Conservation (phyloP, 2,888 invertebrate species). For the Hirtodrosophila cameraria region DNA sequence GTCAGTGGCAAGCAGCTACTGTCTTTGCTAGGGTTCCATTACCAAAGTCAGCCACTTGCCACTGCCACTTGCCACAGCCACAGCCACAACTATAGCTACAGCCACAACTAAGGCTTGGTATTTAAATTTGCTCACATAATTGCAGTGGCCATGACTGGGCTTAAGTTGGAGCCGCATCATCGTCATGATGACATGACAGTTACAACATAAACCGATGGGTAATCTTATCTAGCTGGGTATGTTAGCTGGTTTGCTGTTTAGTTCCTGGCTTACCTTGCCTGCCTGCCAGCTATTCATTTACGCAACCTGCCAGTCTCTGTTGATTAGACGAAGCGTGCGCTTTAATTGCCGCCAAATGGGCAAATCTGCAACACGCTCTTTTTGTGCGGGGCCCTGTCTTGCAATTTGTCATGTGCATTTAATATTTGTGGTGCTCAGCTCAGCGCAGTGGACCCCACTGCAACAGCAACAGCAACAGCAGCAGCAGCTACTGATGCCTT, state of each 20-base stretch:
- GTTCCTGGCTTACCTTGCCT: constrained; percentile 37
- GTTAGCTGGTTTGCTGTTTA: not conserved
- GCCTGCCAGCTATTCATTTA: constrained; percentile 79
- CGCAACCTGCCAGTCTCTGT: constrained; percentile 78
- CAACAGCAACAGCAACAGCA: not conserved
- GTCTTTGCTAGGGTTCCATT: constrained; percentile 58
- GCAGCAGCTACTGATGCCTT: constrained; percentile 17
- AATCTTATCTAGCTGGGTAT: constrained; percentile 55
- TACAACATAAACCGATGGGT: constrained; percentile 70
- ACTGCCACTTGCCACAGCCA: constrained; percentile 29
- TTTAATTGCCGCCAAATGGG: constrained; percentile 77
- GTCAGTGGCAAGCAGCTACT: constrained; percentile 66
- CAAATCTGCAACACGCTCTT: constrained; percentile 75
- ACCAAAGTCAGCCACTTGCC: no score
- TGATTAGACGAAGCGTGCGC: constrained; percentile 80
- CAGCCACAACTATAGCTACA: constrained; percentile 13
- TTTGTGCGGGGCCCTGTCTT: constrained; percentile 28
- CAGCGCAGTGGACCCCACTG: not conserved
- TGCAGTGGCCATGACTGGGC: constrained; percentile 63
- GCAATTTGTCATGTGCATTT: constrained; percentile 78
- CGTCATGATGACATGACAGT: constrained; percentile 80
- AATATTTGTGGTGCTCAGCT: constrained; percentile 59
- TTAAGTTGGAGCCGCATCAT: constrained; percentile 65
- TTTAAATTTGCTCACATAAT: constrained; percentile 81
- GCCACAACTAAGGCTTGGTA: constrained; percentile 52